Conservation (phyloP, 2,888 invertebrate genomes). For the Xiphydria camelus region DNA sequence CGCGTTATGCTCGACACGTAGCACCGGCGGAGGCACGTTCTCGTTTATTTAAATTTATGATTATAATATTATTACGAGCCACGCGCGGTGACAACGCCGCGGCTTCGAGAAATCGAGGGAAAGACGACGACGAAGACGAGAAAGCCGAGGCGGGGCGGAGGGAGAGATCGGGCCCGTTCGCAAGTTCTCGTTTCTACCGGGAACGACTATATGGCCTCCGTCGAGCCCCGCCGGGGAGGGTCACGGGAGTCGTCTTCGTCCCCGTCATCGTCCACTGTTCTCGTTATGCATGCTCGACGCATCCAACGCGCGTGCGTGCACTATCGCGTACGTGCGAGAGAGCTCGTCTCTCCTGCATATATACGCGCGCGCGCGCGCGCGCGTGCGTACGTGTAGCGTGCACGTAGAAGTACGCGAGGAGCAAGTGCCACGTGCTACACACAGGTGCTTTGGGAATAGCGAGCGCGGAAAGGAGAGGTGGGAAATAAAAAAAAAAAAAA, state of each 20-base stretch:
- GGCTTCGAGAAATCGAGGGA: no score
- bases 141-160: conserved; percentile 2
- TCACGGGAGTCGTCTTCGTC: conserved; percentile 17
- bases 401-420: no score
- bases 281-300: conserved; percentile 30
- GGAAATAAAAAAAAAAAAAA: neutral
- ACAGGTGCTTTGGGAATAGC: conserved; percentile 7
- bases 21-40: conserved; percentile 37
- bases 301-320: conserved; percentile 12
- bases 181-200: conserved; percentile 3
- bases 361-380: neutral
- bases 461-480: no score
- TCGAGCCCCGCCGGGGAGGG: conserved; percentile 10
- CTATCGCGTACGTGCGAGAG: conserved; percentile 8
- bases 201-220: no score
- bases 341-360: no score
- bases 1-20: conserved; percentile 51
- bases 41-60: conserved; percentile 52
- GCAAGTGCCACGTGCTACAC: conserved; percentile 19
- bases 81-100: conserved; percentile 19
- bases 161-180: no score
- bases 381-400: conserved; percentile 7
- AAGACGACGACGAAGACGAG: no score
- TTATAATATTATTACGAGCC: conserved; percentile 30
- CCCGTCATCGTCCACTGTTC: conserved; percentile 20